These are phyloP conservation scores for Atta texana DNA, from an alignment of 1,140 invertebrate genomes.

Conservation along the genomic window DNA sequence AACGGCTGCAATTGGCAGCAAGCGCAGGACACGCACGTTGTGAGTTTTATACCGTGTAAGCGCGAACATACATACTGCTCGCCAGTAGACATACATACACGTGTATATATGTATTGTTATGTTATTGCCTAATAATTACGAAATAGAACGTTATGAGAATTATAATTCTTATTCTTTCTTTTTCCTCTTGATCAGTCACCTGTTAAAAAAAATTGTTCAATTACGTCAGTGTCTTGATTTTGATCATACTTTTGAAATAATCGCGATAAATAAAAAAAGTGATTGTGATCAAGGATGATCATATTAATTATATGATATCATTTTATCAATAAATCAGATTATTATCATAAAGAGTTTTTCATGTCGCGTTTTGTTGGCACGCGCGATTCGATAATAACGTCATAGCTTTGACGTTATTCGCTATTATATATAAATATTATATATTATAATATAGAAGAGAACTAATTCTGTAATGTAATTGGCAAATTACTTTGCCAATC, in stretches of 20 bases:
- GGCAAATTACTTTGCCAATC: background rate
- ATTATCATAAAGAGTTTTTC: constrained; percentile 37
- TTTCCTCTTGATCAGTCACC: constrained; percentile 16
- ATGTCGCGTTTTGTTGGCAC: constrained; percentile 4
- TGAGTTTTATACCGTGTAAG: constrained; percentile 76
- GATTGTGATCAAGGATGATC: background rate
- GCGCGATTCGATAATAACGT: background rate
- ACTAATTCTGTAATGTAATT: background rate
- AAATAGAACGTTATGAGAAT: constrained; percentile 68
- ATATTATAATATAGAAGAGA: background rate
- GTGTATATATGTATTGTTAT: constrained; percentile 75
- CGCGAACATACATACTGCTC: constrained; percentile 65
- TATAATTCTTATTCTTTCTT: constrained; percentile 54
- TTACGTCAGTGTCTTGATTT: background rate
- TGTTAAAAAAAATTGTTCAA: background rate
- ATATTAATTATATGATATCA: background rate
- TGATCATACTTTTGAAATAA: background rate
- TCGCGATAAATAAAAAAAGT: background rate
- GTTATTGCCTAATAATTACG: constrained; percentile 74
- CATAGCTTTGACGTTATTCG: constrained; percentile 1
- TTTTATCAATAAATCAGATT: background rate
- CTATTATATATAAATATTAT: background rate
- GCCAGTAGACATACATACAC: constrained; percentile 70
- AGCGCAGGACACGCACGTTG: constrained; percentile 63
- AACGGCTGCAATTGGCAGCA: constrained; percentile 28